Evolutionary conservation across 2,113 vertebrate genomes (phyloP), one percentile per base, ranked within the genome.

Genomic region (Shinisaurus crocodilurus): DNA sequence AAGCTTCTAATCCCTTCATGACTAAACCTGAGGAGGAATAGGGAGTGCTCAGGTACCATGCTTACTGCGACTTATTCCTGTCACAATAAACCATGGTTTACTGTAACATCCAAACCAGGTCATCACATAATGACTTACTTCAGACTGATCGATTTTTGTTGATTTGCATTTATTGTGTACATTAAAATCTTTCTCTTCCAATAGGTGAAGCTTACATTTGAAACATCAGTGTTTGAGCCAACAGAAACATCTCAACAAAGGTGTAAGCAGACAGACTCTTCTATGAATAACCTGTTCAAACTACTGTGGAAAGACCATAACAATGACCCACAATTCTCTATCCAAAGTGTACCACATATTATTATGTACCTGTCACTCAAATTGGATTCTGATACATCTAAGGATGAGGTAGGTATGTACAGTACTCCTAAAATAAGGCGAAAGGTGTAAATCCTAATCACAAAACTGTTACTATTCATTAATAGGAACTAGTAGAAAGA

Each of bases 131-230:
- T 77, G 86, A 48, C 87, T 92, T 95, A 90, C 85, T 93, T 95
- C 83, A 91, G 86, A 79, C 45, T 88, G 79, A 91, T 79, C 70
- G 91, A 92, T 92, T 93, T 89, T 90, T 89, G 69, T 85, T 92
- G 93, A 67, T 34, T 76, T 63, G 13, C 34, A 91, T 40, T 6
- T 23, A 29, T 63, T 67, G 48, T 48, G 20, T 50, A n/a, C 50
- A 50, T 40, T 60, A 60, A 65, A 50, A 20, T 45, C 69, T 91
- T 48, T 57, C 27, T 95, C 7, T 94, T 92, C 92, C 90, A 79
- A 92, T 76, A 99, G 99, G 98, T 99, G 93, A 98, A 98, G 96
- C 96, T 99, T 91, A 99, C 98, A 50, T 95, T 99, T 95, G 98
- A 99, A 97, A 98, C 98, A 0, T 95, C 96, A 0, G 72, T 95